These are phyloP conservation scores for Nesogale talazaci DNA, from an alignment of 2,113 vertebrate genomes.

Conservation along the genomic window DNA sequence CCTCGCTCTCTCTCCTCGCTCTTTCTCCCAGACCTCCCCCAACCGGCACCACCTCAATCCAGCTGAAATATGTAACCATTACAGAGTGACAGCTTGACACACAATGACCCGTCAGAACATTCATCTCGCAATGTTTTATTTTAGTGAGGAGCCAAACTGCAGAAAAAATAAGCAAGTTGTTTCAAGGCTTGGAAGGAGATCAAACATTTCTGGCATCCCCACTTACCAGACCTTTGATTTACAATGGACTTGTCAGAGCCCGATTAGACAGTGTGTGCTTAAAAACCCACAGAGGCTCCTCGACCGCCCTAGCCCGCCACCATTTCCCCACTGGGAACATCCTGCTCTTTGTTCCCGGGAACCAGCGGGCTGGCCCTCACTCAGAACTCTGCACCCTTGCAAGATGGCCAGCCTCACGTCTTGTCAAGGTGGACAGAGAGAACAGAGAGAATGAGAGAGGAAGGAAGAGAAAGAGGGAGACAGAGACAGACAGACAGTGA, in stretches of 20 bases:
- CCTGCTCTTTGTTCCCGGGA: constrained; percentile 85
- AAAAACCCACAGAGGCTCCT: constrained; percentile 91
- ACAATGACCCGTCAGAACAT: constrained; percentile 96
- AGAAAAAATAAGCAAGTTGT: constrained; percentile 96
- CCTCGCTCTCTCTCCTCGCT: constrained; percentile 72
- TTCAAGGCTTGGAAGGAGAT: constrained; percentile 95
- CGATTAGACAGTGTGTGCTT: constrained; percentile 93
- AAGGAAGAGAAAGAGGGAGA: not conserved
- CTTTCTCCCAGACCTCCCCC: constrained; percentile 82
- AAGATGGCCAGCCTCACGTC: constrained; percentile 57
- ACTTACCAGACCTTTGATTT: constrained; percentile 94
- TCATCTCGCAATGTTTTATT: constrained; percentile 96
- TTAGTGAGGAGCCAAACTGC: constrained; percentile 93
- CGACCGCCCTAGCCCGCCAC: constrained; percentile 82
- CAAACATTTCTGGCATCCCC: constrained; percentile 93
- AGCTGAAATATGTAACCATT: constrained; percentile 97
- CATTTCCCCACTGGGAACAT: constrained; percentile 70
- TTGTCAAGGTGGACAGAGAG: not conserved
- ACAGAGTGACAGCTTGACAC: constrained; percentile 97
- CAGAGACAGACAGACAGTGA: not conserved
- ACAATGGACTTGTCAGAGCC: constrained; percentile 93
- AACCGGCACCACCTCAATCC: constrained; percentile 90
- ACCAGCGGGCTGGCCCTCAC: constrained; percentile 66
- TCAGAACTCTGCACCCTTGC: constrained; percentile 76
- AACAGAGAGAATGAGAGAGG: not conserved